These are phyloP conservation scores for Dryobotodes eremita DNA, from an alignment of 2,888 invertebrate species.

Conservation along the genomic window DNA sequence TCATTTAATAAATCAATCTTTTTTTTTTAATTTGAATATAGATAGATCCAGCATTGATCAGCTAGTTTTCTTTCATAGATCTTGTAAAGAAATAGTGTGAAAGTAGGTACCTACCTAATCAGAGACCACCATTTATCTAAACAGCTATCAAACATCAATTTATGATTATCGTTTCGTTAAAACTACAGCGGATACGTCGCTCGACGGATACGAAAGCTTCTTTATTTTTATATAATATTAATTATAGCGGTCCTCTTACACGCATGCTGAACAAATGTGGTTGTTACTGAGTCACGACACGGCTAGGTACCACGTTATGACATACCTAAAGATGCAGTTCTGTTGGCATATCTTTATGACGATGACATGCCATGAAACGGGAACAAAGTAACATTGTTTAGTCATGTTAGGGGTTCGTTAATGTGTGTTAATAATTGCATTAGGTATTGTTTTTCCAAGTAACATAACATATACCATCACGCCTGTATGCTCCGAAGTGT, in stretches of 20 bases:
- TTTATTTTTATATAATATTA: slow-evolving; percentile 66
- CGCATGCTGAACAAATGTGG: slow-evolving; percentile 66
- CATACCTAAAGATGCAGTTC: slow-evolving; percentile 31
- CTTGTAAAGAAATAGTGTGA: background rate
- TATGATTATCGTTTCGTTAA: slow-evolving; percentile 38
- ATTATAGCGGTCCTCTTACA: slow-evolving; percentile 59
- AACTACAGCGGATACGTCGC: slow-evolving; percentile 63
- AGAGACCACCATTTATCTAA: background rate
- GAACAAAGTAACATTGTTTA: background rate
- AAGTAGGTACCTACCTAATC: background rate
- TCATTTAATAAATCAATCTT: background rate
- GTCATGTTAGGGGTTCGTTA: background rate
- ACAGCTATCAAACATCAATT: slow-evolving; percentile 49
- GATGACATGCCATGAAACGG: background rate
- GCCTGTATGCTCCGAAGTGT: background rate
- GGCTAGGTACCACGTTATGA: slow-evolving; percentile 42
- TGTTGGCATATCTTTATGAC: slow-evolving; percentile 10
- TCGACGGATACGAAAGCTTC: slow-evolving; percentile 59
- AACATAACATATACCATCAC: background rate
- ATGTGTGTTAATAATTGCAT: background rate
- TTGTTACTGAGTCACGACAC: slow-evolving; percentile 53
- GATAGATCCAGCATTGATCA: too few species aligned
- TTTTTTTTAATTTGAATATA: background rate
- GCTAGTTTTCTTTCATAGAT: background rate
- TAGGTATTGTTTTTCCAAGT: background rate